These are phyloP conservation scores for Pseudomugil tenellus DNA, from an alignment of 2,797 vertebrate species.

Conservation along the genomic window DNA sequence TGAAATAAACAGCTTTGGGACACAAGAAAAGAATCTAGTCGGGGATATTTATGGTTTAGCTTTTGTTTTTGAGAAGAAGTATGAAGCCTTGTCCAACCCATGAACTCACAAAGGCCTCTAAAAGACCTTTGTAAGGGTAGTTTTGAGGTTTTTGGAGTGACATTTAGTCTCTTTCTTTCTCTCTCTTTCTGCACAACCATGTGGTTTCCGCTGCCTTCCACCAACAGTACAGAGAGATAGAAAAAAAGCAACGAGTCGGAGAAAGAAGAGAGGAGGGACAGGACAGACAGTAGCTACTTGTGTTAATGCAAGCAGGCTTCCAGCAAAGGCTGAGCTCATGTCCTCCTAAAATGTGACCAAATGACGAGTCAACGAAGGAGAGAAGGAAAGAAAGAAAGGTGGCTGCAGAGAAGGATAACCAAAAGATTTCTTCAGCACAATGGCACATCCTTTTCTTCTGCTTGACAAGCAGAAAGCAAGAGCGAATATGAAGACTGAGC, in stretches of 20 bases:
- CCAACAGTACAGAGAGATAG: slow-evolving; percentile 63
- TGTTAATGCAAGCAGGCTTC: slow-evolving; percentile 46
- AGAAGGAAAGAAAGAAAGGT: background rate
- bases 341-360: slow-evolving; percentile 50
- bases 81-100: background rate
- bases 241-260: slow-evolving; percentile 20
- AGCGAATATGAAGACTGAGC: slow-evolving; percentile 33
- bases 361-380: slow-evolving; percentile 27
- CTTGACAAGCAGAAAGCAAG: slow-evolving; percentile 13
- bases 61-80: background rate
- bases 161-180: slow-evolving; percentile 49
- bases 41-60: background rate
- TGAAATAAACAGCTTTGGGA: slow-evolving; percentile 7
- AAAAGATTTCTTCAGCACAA: slow-evolving; percentile 12
- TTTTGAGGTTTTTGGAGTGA: slow-evolving; percentile 19
- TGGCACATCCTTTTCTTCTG: slow-evolving; percentile 2
- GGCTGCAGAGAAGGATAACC: background rate
- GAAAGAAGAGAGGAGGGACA: slow-evolving; percentile 40
- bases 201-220: slow-evolving; percentile 81
- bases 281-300: slow-evolving; percentile 61
- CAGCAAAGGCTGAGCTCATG: slow-evolving; percentile 53
- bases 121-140: slow-evolving; percentile 10
- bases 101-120: slow-evolving; percentile 3
- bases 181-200: slow-evolving; percentile 54
- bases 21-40: background rate